These are phyloP conservation scores for Anseranas semipalmata DNA, from an alignment of 2,113 vertebrate species.

Conservation along the genomic window DNA sequence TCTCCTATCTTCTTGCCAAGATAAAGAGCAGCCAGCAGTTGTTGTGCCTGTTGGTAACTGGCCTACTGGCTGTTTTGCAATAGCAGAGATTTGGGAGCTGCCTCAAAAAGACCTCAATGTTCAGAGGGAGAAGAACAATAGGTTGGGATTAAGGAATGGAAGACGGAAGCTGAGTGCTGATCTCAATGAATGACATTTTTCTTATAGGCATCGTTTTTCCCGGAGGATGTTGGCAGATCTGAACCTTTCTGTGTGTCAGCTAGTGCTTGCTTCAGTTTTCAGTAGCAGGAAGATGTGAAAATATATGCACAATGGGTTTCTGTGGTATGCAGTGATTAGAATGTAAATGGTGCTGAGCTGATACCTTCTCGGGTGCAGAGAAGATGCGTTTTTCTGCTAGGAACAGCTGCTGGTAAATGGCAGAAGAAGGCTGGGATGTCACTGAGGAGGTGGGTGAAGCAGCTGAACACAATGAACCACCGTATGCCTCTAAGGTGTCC, in stretches of 20 bases:
- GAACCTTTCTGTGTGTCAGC: conserved; percentile 46
- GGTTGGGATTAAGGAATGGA: conserved; percentile 52
- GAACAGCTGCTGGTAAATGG: background rate
- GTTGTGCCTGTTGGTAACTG: conserved; percentile 58
- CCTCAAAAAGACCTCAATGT: conserved; percentile 53
- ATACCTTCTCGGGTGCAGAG: background rate
- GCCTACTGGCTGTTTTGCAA: conserved; percentile 62
- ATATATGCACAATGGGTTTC: background rate
- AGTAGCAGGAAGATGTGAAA: conserved; percentile 3
- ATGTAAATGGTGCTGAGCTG: background rate
- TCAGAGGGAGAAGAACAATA: conserved; percentile 55
- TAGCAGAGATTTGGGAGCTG: conserved; percentile 58
- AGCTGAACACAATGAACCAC: background rate
- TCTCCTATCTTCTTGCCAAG: conserved; percentile 54
- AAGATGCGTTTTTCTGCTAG: background rate
- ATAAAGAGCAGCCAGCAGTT: conserved; percentile 65
- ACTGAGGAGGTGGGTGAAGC: background rate
- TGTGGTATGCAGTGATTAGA: background rate
- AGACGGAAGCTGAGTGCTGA: conserved; percentile 36
- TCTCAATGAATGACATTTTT: conserved; percentile 31
- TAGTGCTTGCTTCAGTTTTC: background rate
- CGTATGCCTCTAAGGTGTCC: background rate
- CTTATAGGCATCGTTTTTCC: conserved; percentile 34
- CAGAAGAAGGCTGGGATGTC: background rate
- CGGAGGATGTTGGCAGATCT: conserved; percentile 6